phyloP scores from a whole-genome alignment of 2,113 vertebrate genomes.

The Acanthochromis polyacanthus region DNA sequence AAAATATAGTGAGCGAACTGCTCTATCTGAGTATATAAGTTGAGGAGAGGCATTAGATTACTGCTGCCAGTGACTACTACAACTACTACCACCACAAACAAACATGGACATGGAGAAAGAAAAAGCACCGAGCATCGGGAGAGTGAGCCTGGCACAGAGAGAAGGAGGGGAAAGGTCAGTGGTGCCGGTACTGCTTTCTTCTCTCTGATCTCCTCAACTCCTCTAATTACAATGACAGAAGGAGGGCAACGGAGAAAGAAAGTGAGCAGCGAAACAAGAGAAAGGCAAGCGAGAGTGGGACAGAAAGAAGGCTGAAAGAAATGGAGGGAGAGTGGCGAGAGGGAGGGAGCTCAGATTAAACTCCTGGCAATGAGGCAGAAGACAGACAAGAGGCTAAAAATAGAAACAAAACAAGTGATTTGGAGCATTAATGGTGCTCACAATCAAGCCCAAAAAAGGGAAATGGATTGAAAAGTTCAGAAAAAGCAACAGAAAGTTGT shows the following conservation, averaged over 20 bases:
- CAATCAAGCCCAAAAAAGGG: not conserved
- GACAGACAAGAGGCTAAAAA: constrained; percentile 30
- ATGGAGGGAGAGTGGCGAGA: not conserved
- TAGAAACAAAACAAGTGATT: constrained; percentile 16
- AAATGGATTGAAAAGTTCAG: no score
- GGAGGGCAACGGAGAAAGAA: constrained; percentile 71
- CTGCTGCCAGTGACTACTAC: not conserved
- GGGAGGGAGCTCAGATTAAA: constrained; percentile 8
- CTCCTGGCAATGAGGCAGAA: constrained; percentile 17
- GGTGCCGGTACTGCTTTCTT: constrained; percentile 52
- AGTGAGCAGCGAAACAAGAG: constrained; percentile 40
- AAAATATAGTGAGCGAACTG: no score
- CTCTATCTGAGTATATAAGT: no score
- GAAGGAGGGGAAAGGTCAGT: constrained; percentile 64
- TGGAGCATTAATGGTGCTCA: not conserved
- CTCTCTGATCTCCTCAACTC: constrained; percentile 76
- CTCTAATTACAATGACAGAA: constrained; percentile 81
- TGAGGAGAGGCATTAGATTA: not conserved
- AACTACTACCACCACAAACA: not conserved
- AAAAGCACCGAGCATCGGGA: constrained; percentile 11
- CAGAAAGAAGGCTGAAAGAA: not conserved
- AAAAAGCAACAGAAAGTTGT: not conserved
- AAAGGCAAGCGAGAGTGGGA: not conserved
- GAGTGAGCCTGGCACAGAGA: constrained; percentile 27
- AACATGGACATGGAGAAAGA: not conserved